Evolutionary conservation across 2,888 invertebrate genomes (phyloP), one percentile per base, ranked within the genome.

Genomic region (Biston betularia): DNA sequence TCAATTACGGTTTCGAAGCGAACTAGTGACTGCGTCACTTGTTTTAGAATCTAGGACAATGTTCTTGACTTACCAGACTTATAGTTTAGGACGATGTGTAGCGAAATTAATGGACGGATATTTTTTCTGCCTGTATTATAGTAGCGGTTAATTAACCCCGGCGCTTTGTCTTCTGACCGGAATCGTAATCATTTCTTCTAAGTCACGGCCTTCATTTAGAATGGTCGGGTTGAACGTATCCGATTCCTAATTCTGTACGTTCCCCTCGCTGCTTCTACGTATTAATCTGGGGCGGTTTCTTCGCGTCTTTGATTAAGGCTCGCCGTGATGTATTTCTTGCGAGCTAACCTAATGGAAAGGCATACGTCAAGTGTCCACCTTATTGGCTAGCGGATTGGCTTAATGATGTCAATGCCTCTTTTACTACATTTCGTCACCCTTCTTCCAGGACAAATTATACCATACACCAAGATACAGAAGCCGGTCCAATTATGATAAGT

Each of bases 361-460:
- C 90, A 92, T 93, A 89, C 89, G 85, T 93, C 93, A 93, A 92
- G 92, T 90, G 90, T 89, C 91, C 84, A 89, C 91, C 86, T 90
- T 92, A 93, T 93, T 93, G 91, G 89, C 87, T 83, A 80, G 87
- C 82, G 86, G 86, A 90, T 90, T 87, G 89, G 86, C 83, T 89
- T 89, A 89, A 92, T 90, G 83, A 86, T 85, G 86, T 83, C 89
- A 86, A 87, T 86, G 85, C 79, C 80, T 83, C 81, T 67, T 77
- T 75, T 78, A 79, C 79, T 86, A 83, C 85, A 86, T 88, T 86
- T 87, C 80, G 86, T 87, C 84, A 86, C 82, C 81, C 77, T 75
- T 72, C 69, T 70, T 40, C 60, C 50, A 59, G 14, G 33, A 65
- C 45, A 55, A 35, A 44, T 46, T 34, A 50, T 60, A 14, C 33